These are phyloP conservation scores for Bemisia tabaci DNA, from an alignment of 1,140 invertebrate genomes.

Conservation along the genomic window DNA sequence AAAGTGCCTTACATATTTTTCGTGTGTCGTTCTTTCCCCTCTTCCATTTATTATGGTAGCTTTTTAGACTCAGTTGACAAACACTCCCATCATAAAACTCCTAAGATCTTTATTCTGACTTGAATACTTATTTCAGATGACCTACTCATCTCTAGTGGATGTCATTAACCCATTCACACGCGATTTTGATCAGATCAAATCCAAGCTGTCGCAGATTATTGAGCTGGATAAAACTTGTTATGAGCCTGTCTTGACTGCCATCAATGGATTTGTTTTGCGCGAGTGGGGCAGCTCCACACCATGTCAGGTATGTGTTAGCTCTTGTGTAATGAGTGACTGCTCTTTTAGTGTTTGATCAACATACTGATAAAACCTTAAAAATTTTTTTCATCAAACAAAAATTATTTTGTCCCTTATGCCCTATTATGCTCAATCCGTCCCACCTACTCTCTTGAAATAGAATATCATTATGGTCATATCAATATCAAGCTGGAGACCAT, in stretches of 20 bases:
- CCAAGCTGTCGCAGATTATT: conserved; percentile 54
- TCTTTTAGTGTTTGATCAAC: conserved; percentile 6
- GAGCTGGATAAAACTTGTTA: conserved; percentile 74
- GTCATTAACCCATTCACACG: conserved; percentile 66
- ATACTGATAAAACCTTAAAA: background rate
- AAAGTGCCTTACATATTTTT: too few species aligned
- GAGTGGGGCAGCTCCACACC: conserved; percentile 74
- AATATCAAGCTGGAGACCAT: too few species aligned
- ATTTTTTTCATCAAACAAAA: background rate
- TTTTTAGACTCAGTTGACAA: too few species aligned
- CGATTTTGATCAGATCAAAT: conserved; percentile 63
- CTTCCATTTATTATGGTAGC: too few species aligned
- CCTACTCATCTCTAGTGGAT: conserved; percentile 69
- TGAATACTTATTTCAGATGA: conserved; percentile 42
- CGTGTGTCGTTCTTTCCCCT: too few species aligned
- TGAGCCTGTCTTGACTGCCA: conserved; percentile 56
- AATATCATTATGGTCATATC: too few species aligned
- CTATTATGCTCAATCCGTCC: conserved; percentile 1
- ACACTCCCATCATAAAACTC: too few species aligned
- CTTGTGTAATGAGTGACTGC: background rate
- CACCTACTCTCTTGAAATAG: too few species aligned
- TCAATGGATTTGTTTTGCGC: conserved; percentile 56
- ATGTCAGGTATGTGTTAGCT: conserved; percentile 51
- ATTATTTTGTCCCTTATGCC: background rate
- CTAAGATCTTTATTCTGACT: too few species aligned